These are phyloP conservation scores for Euura lappo DNA, from an alignment of 1,140 invertebrate genomes.

Conservation along the genomic window DNA sequence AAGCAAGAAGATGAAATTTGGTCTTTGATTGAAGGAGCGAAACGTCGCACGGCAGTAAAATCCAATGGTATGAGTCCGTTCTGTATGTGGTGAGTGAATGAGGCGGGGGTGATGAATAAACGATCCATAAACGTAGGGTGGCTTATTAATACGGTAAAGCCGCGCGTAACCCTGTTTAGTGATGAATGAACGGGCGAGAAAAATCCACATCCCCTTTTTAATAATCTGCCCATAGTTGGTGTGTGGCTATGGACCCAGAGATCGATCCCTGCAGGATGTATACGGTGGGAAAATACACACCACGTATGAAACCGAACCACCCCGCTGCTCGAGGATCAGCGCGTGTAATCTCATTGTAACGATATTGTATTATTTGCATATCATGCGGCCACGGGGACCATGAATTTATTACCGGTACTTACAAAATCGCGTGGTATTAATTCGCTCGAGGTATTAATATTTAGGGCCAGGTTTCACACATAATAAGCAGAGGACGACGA, in stretches of 20 bases:
- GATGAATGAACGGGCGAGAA: constrained; percentile 18
- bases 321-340: constrained; percentile 32
- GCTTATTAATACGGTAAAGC: not conserved
- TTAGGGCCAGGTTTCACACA: not conserved
- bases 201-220: constrained; percentile 22
- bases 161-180: not conserved
- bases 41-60: not conserved
- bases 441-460: not conserved
- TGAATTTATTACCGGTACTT: constrained; percentile 43
- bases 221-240: constrained; percentile 14
- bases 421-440: constrained; percentile 6
- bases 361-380: constrained; percentile 46
- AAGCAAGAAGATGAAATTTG: no score
- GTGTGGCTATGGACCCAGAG: constrained; percentile 1
- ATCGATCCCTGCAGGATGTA: not conserved
- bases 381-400: constrained; percentile 30
- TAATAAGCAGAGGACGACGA: not conserved
- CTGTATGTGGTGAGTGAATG: not conserved
- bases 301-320: constrained; percentile 11
- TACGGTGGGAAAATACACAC: constrained; percentile 31
- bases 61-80: not conserved
- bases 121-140: not conserved
- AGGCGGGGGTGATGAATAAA: not conserved
- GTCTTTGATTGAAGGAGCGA: no score
- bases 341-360: constrained; percentile 47